Evolutionary conservation across 2,113 vertebrate species (phyloP).

Genomic region (Rhombomys opimus): DNA sequence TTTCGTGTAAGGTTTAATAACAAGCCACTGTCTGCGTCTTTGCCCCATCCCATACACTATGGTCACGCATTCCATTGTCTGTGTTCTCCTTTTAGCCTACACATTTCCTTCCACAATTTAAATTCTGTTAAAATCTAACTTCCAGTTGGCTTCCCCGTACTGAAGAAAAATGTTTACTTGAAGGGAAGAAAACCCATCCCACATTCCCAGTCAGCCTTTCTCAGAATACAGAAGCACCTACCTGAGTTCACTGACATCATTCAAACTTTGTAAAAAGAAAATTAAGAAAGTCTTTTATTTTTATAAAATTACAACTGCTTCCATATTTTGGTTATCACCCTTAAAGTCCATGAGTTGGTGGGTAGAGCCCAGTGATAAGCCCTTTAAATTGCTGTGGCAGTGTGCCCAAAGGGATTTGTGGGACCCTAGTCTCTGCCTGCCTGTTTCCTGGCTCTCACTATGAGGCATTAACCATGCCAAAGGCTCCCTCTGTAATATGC

Average conservation of each 20-base stretch:
- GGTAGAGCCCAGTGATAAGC: no score
- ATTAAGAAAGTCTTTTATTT: slow-evolving; percentile 3
- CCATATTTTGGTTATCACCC: not conserved
- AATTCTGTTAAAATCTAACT: slow-evolving; percentile 15
- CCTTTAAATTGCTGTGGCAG: not conserved
- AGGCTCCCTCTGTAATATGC: not conserved
- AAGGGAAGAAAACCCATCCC: not conserved
- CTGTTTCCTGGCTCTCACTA: not conserved
- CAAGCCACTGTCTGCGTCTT: not conserved
- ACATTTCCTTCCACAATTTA: not conserved
- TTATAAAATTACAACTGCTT: not conserved
- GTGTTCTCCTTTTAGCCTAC: not conserved
- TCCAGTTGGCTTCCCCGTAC: not conserved
- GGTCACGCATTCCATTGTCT: slow-evolving; percentile 27
- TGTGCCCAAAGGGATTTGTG: not conserved
- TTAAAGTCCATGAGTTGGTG: not conserved
- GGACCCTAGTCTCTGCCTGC: not conserved
- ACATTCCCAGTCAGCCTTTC: not conserved
- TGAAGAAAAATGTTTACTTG: slow-evolving; percentile 1
- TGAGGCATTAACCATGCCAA: not conserved
- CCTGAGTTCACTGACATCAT: not conserved
- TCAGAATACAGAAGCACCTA: not conserved
- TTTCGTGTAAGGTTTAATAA: slow-evolving; percentile 54
- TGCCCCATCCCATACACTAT: not conserved
- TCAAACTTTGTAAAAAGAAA: not conserved